phyloP scores from a whole-genome alignment of 2,113 vertebrate genomes.

The Canis aureus region DNA sequence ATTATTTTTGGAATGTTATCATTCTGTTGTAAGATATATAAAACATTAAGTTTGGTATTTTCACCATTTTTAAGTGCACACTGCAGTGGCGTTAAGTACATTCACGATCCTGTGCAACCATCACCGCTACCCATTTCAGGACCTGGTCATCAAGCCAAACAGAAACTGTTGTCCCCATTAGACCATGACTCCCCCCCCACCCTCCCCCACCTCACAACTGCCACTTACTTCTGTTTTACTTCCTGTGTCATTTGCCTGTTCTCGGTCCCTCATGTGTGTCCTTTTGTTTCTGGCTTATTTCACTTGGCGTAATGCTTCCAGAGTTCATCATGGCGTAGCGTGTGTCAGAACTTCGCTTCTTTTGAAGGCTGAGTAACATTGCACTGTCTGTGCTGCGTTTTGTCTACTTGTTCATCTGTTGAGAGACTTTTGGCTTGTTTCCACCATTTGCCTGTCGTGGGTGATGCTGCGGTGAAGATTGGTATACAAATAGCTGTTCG shows the following conservation, averaged over 20 bases:
- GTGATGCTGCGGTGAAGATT: too few relatives aligned
- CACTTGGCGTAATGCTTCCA: too few relatives aligned
- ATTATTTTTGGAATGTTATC: background rate
- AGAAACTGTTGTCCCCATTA: background rate
- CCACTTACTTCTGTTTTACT: fast-evolving
- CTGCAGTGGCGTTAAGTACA: background rate
- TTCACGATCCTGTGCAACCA: fast-evolving
- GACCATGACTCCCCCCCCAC: fast-evolving
- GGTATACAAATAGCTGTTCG: fast-evolving
- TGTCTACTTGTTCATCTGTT: background rate
- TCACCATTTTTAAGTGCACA: background rate
- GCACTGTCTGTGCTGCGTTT: fast-evolving
- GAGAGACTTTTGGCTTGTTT: background rate
- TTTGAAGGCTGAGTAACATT: background rate
- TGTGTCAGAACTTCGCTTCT: background rate
- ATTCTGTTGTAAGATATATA: background rate
- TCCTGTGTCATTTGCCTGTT: background rate
- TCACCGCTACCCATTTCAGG: background rate
- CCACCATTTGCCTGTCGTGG: fast-evolving
- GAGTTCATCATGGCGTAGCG: background rate
- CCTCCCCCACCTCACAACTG: background rate
- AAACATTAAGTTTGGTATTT: background rate
- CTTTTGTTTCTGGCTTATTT: background rate
- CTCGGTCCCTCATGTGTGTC: fast-evolving
- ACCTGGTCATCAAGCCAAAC: background rate